These are phyloP conservation scores for Palythoa grandis DNA, from an alignment of 92 coral and sea anemone genomes.

Conservation along the genomic window DNA sequence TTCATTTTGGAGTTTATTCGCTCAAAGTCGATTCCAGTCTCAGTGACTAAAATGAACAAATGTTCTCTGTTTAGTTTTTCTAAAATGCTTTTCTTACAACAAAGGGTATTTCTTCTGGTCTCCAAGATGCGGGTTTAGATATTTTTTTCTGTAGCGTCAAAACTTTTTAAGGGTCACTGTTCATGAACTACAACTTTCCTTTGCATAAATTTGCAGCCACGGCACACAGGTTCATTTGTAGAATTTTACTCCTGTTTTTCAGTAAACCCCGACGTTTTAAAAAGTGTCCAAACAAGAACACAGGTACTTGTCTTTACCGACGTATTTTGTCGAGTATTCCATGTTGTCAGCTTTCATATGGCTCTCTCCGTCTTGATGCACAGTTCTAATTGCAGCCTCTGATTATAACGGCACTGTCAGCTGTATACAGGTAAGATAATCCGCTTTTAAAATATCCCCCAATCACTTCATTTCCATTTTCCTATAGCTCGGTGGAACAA, in stretches of 20 bases:
- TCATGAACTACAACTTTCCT: not conserved
- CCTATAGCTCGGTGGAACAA: constrained; percentile 38
- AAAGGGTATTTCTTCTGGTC: constrained; percentile 12
- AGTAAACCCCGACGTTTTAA: not conserved
- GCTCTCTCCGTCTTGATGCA: no score
- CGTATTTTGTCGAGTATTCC: no score
- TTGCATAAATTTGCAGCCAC: not conserved
- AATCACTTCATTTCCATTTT: not conserved
- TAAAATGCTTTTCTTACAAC: not conserved
- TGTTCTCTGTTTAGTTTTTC: constrained; percentile 15
- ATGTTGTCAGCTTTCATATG: no score
- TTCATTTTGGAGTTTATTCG: not conserved
- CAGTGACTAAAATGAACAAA: not conserved
- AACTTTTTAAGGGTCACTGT: not conserved
- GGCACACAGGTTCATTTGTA: no score
- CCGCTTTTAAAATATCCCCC: not conserved
- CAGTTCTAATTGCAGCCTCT: not conserved
- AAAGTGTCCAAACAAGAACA: not conserved
- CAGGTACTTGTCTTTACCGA: no score
- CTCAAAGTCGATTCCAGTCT: not conserved
- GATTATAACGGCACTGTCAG: not conserved
- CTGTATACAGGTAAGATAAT: not conserved
- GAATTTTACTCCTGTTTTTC: not conserved
- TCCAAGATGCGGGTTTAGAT: not conserved
- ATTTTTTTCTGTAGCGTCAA: not conserved